A percentile compares a stretch with the other conserved stretches of the same genome.
These are phyloP conservation scores for Habropoda laboriosa DNA, from an alignment of 1,140 invertebrate species.

Conservation along the genomic window DNA sequence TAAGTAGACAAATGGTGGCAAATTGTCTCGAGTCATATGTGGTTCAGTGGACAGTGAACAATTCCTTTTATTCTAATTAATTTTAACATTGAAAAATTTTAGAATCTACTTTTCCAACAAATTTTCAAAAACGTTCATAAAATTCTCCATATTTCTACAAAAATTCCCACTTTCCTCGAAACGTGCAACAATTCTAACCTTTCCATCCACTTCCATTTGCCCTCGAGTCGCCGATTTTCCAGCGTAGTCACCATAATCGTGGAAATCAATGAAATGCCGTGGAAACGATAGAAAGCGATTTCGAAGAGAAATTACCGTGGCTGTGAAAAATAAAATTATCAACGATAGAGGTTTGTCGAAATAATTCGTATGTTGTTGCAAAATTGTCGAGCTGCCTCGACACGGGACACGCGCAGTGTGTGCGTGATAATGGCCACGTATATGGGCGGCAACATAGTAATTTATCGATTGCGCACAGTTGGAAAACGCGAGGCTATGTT, in stretches of 20 bases:
- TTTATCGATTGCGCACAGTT: constrained; percentile 17
- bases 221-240: background rate
- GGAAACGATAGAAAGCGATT: background rate
- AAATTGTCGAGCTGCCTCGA: background rate
- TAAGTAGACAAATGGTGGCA: too few relatives aligned
- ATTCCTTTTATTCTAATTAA: too few relatives aligned
- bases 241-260: background rate
- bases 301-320: background rate
- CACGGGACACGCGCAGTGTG: background rate
- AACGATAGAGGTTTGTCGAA: constrained; percentile 2
- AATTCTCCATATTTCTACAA: too few relatives aligned
- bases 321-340: background rate
- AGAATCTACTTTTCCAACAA: too few relatives aligned
- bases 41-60: too few relatives aligned
- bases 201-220: too few relatives aligned
- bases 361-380: background rate
- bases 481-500: constrained; percentile 1
- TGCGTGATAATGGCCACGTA: background rate
- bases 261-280: background rate
- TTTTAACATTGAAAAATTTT: too few relatives aligned
- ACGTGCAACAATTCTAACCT: too few relatives aligned
- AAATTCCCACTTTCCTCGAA: too few relatives aligned
- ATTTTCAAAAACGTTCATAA: too few relatives aligned
- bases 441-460: background rate
- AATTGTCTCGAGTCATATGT: too few relatives aligned